phyloP scores from a whole-genome alignment of 2,888 invertebrate genomes.

The Agonopterix heracliana region DNA sequence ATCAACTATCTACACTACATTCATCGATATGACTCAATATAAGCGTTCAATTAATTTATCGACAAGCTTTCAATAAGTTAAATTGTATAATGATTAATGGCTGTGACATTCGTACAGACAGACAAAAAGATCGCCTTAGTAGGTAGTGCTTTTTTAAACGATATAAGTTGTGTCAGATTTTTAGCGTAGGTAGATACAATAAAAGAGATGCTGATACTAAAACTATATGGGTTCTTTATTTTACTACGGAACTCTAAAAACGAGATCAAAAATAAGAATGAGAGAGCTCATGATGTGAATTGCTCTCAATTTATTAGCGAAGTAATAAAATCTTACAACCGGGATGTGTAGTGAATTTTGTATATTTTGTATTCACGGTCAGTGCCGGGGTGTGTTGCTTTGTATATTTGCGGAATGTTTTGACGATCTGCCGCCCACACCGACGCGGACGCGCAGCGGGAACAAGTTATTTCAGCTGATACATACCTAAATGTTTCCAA shows the following conservation, averaged over 20 bases:
- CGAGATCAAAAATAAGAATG: conserved; percentile 2
- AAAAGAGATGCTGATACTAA: too few relatives aligned
- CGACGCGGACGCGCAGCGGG: neutral
- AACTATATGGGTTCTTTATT: too few relatives aligned
- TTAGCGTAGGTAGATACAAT: too few relatives aligned
- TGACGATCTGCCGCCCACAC: neutral
- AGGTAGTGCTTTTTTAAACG: too few relatives aligned
- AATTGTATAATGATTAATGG: too few relatives aligned
- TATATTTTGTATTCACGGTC: conserved; percentile 2
- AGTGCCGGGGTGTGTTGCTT: conserved; percentile 5
- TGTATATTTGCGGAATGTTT: conserved; percentile 10
- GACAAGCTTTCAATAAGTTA: too few relatives aligned
- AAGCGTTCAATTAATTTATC: too few relatives aligned
- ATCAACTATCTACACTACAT: too few relatives aligned
- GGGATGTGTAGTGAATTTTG: conserved; percentile 9
- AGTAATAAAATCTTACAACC: conserved; percentile 19
- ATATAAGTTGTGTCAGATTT: too few relatives aligned
- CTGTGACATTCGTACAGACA: too few relatives aligned
- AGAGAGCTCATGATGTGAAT: neutral
- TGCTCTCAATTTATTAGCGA: conserved; percentile 4
- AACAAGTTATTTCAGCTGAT: neutral
- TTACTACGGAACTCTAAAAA: neutral
- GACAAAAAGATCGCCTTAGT: too few relatives aligned
- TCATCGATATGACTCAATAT: too few relatives aligned
- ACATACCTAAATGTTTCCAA: neutral